Evolutionary conservation across 1,140 invertebrate genomes (phyloP).

Genomic region (Asbolus verrucosus): DNA sequence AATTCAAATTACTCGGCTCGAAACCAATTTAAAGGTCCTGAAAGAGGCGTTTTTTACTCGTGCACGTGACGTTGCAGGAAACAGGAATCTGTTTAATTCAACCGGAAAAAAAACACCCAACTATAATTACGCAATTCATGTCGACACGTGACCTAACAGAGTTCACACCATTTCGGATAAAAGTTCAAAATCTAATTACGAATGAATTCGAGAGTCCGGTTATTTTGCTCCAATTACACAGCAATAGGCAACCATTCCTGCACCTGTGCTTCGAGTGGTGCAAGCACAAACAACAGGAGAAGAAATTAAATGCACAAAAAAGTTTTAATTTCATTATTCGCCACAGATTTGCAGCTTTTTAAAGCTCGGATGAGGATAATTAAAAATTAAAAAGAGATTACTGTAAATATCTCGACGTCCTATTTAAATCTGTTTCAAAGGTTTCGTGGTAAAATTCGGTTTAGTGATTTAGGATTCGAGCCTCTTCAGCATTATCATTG

Average conservation of each 20-base stretch:
- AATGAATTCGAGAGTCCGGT: too few relatives aligned
- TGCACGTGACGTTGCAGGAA: constrained; percentile 21
- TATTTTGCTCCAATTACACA: too few relatives aligned
- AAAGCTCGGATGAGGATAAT: constrained; percentile 11
- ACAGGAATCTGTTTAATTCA: constrained; percentile 1
- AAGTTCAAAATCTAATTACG: too few relatives aligned
- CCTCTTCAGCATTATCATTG: constrained; percentile 47
- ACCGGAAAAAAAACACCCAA: not conserved
- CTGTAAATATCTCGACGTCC: constrained; percentile 5
- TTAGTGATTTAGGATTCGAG: constrained; percentile 24
- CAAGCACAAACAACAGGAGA: too few relatives aligned
- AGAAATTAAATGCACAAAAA: not conserved
- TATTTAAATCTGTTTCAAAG: constrained; percentile 33
- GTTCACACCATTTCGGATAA: too few relatives aligned
- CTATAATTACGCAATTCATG: too few relatives aligned
- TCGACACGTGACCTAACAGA: too few relatives aligned
- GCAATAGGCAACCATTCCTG: too few relatives aligned
- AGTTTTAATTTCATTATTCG: too few relatives aligned
- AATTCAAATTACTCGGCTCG: constrained; percentile 33
- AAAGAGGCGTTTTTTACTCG: constrained; percentile 22
- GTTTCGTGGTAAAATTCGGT: constrained; percentile 14
- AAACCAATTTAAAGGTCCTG: constrained; percentile 30
- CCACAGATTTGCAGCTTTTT: constrained; percentile 1
- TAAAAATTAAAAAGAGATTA: constrained; percentile 38
- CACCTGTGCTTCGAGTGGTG: not conserved